These are phyloP conservation scores for Lutjanus campechanus DNA, from an alignment of 2,797 vertebrate species.

Conservation along the genomic window DNA sequence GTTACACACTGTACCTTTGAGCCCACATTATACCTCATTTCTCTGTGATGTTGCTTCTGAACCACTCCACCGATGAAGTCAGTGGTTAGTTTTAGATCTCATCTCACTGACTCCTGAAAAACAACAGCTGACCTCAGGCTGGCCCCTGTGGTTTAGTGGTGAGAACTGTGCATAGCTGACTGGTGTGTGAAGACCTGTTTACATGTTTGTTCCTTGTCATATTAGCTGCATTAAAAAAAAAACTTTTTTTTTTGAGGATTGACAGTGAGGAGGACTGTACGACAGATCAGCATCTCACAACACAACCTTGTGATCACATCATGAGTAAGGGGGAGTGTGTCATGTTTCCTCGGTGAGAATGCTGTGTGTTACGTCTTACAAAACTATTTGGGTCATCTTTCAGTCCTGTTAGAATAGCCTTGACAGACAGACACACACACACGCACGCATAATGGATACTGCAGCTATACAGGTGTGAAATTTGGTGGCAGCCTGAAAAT, in stretches of 20 bases:
- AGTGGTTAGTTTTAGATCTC: not conserved
- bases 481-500: slow-evolving; percentile 51
- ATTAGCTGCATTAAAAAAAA: not conserved
- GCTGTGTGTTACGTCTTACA: slow-evolving; percentile 26
- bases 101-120: not conserved
- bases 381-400: slow-evolving; percentile 49
- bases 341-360: not conserved
- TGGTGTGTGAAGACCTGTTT: not conserved
- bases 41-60: not conserved
- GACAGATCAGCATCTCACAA: not conserved
- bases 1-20: not conserved
- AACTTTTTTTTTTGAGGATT: not conserved
- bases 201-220: not conserved
- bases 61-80: not conserved
- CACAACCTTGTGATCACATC: not conserved
- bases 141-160: not conserved
- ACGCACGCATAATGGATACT: not conserved
- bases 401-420: slow-evolving; percentile 10
- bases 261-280: not conserved
- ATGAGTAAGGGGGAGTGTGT: slow-evolving; percentile 14
- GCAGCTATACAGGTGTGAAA: slow-evolving; percentile 50
- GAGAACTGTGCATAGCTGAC: not conserved
- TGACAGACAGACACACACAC: not conserved
- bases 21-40: not conserved
- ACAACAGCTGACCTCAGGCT: not conserved